Evolutionary conservation across 2,797 vertebrate genomes (phyloP), one percentile per base, ranked within the genome.

Genomic region (Sebastes glaucus): DNA sequence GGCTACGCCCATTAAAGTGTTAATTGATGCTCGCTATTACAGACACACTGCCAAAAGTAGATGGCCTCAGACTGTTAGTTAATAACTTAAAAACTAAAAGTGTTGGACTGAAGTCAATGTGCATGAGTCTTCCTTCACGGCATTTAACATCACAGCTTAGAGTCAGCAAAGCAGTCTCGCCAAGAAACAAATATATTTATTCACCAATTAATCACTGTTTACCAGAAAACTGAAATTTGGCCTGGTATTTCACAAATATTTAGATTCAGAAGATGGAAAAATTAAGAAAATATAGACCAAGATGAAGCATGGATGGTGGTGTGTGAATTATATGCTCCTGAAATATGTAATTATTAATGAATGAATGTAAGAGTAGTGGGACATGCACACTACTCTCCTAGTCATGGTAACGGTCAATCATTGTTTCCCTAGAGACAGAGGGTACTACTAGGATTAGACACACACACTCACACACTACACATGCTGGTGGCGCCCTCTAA

Each of bases 1-100:
- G 70, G 84, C 78, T 9, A 18, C 28, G 23, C 80, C 81, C 77
- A 27, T 81, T 84, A 81, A 82, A n/a, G 76, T 68, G 82, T 71
- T 87, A 87, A 86, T 81, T 78, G 80, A 64, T 46, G 71, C 10
- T 3, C 25, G 8, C 7, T 6, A n/a, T 5, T 3, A 4, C 7
- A 10, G 68, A 76, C 30, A 3, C 28, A 1, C 33, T 63, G 87
- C 84, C 83, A 83, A 38, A 23, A 67, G n/a, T 49, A 49, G 42
- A 49, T 49, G 49, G 20, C 49, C 49, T 52, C 6, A 2, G 57
- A 75, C 14, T 1, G 27, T 59, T 13, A 0, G 6, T 71, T 80
- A 61, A 71, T 82, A 83, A 73, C 80, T 65, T 66, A 49, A 23
- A 64, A 52, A 62, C 60, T 22, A 6, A 16, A 74, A 72, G 55